These are phyloP conservation scores for Cyclopterus lumpus DNA, from an alignment of 2,797 vertebrate genomes.

Conservation along the genomic window DNA sequence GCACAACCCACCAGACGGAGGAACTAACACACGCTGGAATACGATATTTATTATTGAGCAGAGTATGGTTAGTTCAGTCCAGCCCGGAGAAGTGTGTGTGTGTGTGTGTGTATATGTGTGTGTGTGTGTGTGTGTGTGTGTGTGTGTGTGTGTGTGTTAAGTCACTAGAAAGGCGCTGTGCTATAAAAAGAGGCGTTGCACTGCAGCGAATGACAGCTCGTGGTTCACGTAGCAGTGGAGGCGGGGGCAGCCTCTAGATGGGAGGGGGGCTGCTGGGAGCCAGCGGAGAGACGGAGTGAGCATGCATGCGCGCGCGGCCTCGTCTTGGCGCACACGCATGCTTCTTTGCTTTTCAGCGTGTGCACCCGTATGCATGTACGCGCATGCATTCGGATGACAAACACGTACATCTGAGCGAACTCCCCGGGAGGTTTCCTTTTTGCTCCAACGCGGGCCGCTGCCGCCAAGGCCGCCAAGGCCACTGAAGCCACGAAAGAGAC, in stretches of 20 bases:
- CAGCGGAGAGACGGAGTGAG: not conserved
- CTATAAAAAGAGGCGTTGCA: slow-evolving; percentile 39
- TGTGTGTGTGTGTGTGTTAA: not conserved
- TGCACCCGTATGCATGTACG: slow-evolving; percentile 43
- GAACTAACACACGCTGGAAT: slow-evolving; percentile 29
- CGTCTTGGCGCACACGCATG: not conserved
- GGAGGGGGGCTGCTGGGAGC: slow-evolving; percentile 2
- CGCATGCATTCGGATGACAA: slow-evolving; percentile 37
- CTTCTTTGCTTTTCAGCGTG: slow-evolving; percentile 9
- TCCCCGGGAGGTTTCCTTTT: slow-evolving; percentile 34
- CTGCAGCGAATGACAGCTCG: slow-evolving; percentile 57
- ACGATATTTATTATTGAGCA: slow-evolving; percentile 49
- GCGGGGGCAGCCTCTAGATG: slow-evolving; percentile 9
- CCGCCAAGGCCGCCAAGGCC: slow-evolving; percentile 60
- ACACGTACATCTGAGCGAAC: slow-evolving; percentile 45
- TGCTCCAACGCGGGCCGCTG: slow-evolving; percentile 17
- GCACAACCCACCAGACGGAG: slow-evolving; percentile 34
- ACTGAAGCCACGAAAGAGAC: slow-evolving; percentile 59
- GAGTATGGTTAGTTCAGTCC: slow-evolving; percentile 27
- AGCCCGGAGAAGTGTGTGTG: slow-evolving; percentile 1
- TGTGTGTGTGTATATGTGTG: not conserved
- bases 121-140: not conserved
- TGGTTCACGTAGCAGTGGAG: slow-evolving; percentile 53
- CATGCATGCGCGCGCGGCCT: slow-evolving; percentile 23
- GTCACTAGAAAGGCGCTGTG: slow-evolving; percentile 25